Percentiles rank a stretch among this genome's conserved stretches.
Evolutionary conservation across 2,113 vertebrate species (phyloP).

Genomic region (Dermatemys mawii): DNA sequence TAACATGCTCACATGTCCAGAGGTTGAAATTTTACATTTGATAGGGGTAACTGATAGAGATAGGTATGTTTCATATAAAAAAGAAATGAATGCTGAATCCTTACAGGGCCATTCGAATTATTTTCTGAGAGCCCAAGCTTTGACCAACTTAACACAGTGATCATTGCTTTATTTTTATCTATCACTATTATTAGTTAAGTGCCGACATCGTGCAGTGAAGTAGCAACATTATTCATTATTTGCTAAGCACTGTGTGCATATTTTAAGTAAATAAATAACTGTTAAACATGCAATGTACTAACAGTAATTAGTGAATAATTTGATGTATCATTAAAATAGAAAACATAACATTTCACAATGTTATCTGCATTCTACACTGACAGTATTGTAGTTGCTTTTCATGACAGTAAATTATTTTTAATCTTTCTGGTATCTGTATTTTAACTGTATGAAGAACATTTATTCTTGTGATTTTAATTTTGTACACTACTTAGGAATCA

Average conservation of each 20-base stretch:
- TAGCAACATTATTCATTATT: not conserved
- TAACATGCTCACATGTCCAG: not conserved
- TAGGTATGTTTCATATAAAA: not conserved
- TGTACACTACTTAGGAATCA: not conserved
- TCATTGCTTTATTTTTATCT: not conserved
- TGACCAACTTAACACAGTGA: not conserved
- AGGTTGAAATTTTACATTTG: not conserved
- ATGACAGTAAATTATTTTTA: not conserved
- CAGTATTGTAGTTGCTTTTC: not conserved
- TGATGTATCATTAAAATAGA: slow-evolving; percentile 13
- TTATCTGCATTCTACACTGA: not conserved
- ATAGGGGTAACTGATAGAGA: not conserved
- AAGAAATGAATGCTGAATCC: not conserved
- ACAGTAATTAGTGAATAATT: not conserved
- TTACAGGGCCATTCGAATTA: not conserved
- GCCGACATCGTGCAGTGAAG: not conserved
- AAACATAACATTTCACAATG: not conserved
- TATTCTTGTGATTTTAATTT: not conserved
- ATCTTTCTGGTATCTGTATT: not conserved
- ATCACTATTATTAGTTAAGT: not conserved
- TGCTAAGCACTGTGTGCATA: not conserved
- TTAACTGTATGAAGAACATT: not conserved
- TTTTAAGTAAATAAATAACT: not conserved
- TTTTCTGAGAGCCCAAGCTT: not conserved
- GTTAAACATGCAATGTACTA: slow-evolving; percentile 21